Conservation (phyloP, 2,113 vertebrate species). For the Chionomys nivalis region DNA sequence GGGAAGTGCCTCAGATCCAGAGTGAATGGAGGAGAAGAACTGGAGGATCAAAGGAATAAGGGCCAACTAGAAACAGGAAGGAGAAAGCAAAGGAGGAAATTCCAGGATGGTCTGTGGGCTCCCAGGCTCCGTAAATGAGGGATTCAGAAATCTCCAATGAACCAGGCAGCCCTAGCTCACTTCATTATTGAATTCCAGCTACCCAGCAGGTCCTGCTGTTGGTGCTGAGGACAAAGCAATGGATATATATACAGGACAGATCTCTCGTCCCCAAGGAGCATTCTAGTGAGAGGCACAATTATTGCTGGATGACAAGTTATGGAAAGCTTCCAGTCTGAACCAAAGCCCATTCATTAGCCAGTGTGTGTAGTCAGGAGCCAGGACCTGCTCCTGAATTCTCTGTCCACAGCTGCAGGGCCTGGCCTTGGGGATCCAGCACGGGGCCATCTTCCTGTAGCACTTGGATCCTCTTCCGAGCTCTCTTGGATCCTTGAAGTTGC, state of each 20-base stretch:
- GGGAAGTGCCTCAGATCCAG: background rate
- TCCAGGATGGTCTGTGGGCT: too few relatives aligned
- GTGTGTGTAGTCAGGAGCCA: background rate
- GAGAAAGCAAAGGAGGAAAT: background rate
- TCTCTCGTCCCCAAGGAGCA: background rate
- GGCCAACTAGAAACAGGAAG: background rate
- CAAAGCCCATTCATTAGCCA: background rate
- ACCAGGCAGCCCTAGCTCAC: rapidly evolving
- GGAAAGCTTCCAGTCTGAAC: background rate
- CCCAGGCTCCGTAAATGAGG: background rate
- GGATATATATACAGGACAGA: rapidly evolving
- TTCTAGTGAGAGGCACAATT: background rate
- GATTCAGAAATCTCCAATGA: background rate
- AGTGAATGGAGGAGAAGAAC: background rate
- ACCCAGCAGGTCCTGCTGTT: rapidly evolving
- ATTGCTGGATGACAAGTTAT: too few relatives aligned
- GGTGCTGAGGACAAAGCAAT: background rate
- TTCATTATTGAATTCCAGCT: background rate
- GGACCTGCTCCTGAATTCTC: background rate
- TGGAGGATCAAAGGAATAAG: background rate
- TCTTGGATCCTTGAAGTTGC: background rate
- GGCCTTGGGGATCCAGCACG: too few relatives aligned
- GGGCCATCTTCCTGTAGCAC: background rate
- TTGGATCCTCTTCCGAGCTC: background rate
- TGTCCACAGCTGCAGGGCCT: rapidly evolving